Conservation (phyloP, 2,797 vertebrate genomes). For the Phalloptychus januarius region DNA sequence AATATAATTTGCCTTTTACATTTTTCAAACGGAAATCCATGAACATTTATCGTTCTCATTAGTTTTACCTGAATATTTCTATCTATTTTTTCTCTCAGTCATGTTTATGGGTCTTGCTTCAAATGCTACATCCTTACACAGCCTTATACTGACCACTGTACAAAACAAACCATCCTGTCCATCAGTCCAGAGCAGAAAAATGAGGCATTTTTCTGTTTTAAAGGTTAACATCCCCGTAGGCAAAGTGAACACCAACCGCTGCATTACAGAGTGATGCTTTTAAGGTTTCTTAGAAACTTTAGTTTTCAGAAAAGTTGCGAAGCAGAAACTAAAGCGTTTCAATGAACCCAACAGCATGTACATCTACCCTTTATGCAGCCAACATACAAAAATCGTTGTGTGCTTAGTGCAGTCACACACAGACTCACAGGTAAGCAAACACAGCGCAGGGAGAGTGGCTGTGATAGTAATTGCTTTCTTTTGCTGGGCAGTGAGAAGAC, state of each 20-base stretch:
- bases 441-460: slow-evolving; percentile 43
- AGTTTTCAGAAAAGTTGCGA: slow-evolving; percentile 10
- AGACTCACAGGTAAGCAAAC: slow-evolving; percentile 37
- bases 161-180: neutral
- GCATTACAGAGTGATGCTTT: slow-evolving; percentile 17
- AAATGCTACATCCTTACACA: slow-evolving; percentile 45
- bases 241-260: neutral
- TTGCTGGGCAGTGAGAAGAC: slow-evolving; percentile 69
- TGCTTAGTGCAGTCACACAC: slow-evolving; percentile 28
- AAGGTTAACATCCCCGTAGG: slow-evolving; percentile 6
- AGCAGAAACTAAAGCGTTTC: slow-evolving; percentile 18
- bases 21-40: slow-evolving; percentile 14
- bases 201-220: slow-evolving; percentile 6
- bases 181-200: slow-evolving; percentile 3
- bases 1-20: neutral
- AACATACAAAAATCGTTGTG: slow-evolving; percentile 42
- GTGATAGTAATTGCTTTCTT: slow-evolving; percentile 78
- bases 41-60: slow-evolving; percentile 11
- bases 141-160: slow-evolving; percentile 10
- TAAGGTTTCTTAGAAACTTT: slow-evolving; percentile 15
- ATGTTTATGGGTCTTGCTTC: slow-evolving; percentile 36
- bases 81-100: slow-evolving; percentile 26
- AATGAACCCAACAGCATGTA: slow-evolving; percentile 34
- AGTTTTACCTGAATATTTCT: slow-evolving; percentile 25
- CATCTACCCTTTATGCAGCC: slow-evolving; percentile 35